Evolutionary conservation across 1,140 invertebrate genomes (phyloP), one percentile per base, ranked within the genome.

Genomic region (Catajapyx aquilonaris): DNA sequence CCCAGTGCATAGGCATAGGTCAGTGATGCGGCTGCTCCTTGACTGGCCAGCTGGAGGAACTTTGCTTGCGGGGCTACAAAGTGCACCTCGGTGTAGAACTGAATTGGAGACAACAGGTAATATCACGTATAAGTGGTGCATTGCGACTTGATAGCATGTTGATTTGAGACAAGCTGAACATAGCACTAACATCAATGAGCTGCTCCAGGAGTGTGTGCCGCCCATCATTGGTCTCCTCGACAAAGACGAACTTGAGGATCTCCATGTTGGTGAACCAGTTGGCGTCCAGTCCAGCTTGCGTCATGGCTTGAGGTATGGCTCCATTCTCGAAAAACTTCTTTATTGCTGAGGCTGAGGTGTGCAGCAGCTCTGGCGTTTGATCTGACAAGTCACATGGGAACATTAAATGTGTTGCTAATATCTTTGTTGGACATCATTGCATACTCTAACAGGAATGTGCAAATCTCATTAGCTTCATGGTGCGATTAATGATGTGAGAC

Each of bases 341-440:
- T 13, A 28, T 9, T 9, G 7, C 23, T 9, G 23, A 7, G 23
- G 23, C 23, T 7, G 23, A 13, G 13, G 23, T 13, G 13, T 28
- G 48, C 7, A 69, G 48, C 13, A 61, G 52, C 16, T 46, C 22
- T 38, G 53, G 59, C 2, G 62, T 59, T 40, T 67, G 60, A 2
- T 58, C 50, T 2, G 58, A 54, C 37, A 67, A 49, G 34, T 65
- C 57, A 35, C 59, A n/a, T n/a, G n/a, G n/a, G n/a, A n/a, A n/a
- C n/a, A n/a, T n/a, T n/a, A n/a, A n/a, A n/a, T n/a, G n/a, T n/a
- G n/a, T n/a, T 41, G n/a, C 30, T 40, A 25, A 41, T 25, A 22
- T 19, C 40, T 41, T 30, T 15, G 32, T n/a, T 17, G 2, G 15
- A 10, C 15, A 17, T 34, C 15, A 11, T 10, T 15, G 16, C 11